Evolutionary conservation across 2,888 invertebrate genomes (phyloP).

Genomic region (Andricus curvator): DNA sequence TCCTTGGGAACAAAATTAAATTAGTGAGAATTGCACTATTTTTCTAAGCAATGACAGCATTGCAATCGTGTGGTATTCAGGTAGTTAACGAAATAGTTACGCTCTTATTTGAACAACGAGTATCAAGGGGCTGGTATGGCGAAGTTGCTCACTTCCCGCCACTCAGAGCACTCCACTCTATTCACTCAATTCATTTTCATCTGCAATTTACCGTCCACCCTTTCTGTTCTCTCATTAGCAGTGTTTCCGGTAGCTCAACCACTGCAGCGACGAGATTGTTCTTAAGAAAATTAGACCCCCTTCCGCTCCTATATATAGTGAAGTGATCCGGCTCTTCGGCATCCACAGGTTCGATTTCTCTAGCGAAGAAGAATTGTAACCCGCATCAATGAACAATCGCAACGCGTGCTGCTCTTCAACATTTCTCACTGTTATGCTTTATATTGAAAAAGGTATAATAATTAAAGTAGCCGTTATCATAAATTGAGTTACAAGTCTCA

Average conservation of each 20-base stretch:
- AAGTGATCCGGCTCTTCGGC: slow-evolving; percentile 61
- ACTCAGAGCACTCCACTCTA: slow-evolving; percentile 74
- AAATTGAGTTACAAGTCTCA: neutral
- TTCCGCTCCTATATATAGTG: slow-evolving; percentile 61
- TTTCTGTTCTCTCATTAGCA: slow-evolving; percentile 74
- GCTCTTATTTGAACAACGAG: slow-evolving; percentile 54
- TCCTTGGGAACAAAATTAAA: too few species aligned
- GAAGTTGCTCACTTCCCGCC: slow-evolving; percentile 77
- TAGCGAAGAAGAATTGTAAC: slow-evolving; percentile 41
- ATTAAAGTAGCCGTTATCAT: neutral
- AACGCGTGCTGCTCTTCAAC: slow-evolving; percentile 21
- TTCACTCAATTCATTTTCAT: slow-evolving; percentile 78
- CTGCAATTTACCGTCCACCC: slow-evolving; percentile 72
- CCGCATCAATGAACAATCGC: slow-evolving; percentile 40
- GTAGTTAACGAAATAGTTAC: slow-evolving; percentile 42
- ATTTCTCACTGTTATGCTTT: neutral
- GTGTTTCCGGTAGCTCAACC: slow-evolving; percentile 71
- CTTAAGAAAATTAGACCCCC: slow-evolving; percentile 70
- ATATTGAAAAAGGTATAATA: neutral
- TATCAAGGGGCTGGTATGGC: slow-evolving; percentile 48
- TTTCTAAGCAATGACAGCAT: slow-evolving; percentile 14
- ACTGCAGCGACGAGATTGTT: slow-evolving; percentile 60
- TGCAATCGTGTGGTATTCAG: slow-evolving; percentile 22
- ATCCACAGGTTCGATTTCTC: slow-evolving; percentile 58
- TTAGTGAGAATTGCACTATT: slow-evolving; percentile 1